A percentile compares a stretch with the other conserved stretches of the same genome.
phyloP scores from a whole-genome alignment of 1,140 invertebrate genomes.

The Oscheius sp. region DNA sequence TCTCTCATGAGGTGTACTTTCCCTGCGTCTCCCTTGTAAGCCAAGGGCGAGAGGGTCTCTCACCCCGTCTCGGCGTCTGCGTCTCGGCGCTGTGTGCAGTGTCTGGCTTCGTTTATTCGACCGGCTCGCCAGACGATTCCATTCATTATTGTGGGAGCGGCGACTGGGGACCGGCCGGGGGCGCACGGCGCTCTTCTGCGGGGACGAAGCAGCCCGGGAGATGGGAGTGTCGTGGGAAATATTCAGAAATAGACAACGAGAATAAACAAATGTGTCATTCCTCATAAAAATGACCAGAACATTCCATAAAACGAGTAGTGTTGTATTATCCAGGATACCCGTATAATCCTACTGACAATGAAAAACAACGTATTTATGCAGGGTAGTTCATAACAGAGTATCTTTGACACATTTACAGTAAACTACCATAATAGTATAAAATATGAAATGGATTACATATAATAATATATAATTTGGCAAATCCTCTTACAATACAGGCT shows the following conservation, averaged over 20 bases:
- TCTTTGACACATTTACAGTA: neutral
- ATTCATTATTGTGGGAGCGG: constrained; percentile 11
- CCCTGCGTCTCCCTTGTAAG: neutral
- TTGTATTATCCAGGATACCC: neutral
- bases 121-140: constrained; percentile 11
- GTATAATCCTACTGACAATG: neutral
- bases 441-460: neutral
- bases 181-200: neutral
- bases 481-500: constrained; percentile 2
- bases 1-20: neutral
- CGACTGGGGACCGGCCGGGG: neutral
- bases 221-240: too few relatives aligned
- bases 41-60: neutral
- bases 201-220: neutral
- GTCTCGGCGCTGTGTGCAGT: neutral
- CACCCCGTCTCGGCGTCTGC: neutral
- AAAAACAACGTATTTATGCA: neutral
- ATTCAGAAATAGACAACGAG: too few relatives aligned
- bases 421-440: neutral
- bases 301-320: neutral
- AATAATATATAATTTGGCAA: neutral
- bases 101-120: constrained; percentile 9
- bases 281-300: too few relatives aligned
- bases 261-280: too few relatives aligned
- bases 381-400: neutral